A percentile compares a stretch with the other conserved stretches of the same genome.
Evolutionary conservation across 2,888 invertebrate species (phyloP).

Genomic region (Amiota mariae): DNA sequence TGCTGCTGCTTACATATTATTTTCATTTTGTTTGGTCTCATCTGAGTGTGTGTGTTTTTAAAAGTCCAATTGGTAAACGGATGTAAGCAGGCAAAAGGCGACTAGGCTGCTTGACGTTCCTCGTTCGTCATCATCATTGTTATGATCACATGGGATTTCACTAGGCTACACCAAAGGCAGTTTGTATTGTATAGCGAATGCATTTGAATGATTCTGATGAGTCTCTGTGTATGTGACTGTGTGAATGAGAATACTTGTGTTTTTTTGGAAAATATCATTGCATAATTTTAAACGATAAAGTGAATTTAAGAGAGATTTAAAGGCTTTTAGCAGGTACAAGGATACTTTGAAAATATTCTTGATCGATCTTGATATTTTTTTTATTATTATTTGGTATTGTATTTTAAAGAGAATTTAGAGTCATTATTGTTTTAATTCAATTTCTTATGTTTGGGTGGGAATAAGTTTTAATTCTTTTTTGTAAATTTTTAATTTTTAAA

Average conservation of each 20-base stretch:
- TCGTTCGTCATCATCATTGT: not conserved
- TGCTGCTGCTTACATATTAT: not conserved
- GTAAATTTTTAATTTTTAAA: too few species aligned
- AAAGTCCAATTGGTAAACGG: not conserved
- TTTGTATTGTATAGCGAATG: slow-evolving; percentile 66
- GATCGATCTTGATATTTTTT: too few species aligned
- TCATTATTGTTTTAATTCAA: too few species aligned
- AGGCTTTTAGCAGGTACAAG: not conserved
- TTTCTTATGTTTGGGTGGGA: too few species aligned
- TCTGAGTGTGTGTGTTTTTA: not conserved
- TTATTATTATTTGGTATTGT: too few species aligned
- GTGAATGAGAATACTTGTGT: not conserved
- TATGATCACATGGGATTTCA: not conserved
- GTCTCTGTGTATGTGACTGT: not conserved
- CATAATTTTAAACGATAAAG: not conserved
- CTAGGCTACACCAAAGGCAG: slow-evolving; percentile 30
- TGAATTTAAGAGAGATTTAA: not conserved
- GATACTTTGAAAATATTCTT: not conserved
- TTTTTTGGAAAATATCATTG: slow-evolving; percentile 6
- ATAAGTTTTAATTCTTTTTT: too few species aligned
- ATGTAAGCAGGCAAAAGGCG: not conserved
- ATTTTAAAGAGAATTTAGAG: too few species aligned
- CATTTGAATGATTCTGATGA: slow-evolving; percentile 48
- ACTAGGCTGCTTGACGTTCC: not conserved
- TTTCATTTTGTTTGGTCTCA: not conserved